These are phyloP conservation scores for Catharus ustulatus DNA, from an alignment of 2,797 vertebrate species.

Conservation along the genomic window DNA sequence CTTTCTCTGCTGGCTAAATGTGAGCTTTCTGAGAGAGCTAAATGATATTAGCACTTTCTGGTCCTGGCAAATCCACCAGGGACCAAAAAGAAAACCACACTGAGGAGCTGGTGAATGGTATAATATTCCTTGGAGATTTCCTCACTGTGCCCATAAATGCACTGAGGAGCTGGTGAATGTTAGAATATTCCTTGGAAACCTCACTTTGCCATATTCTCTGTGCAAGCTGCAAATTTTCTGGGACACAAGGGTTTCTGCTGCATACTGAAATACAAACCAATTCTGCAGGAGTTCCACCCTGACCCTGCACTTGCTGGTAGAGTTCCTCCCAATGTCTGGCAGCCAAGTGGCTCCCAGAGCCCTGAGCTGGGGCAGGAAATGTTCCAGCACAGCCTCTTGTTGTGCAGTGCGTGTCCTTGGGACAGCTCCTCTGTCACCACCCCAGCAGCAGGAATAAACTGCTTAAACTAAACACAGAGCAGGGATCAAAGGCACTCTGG, in stretches of 20 bases:
- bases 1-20: no score
- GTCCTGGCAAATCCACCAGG: no score
- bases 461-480: background rate
- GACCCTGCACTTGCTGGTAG: background rate
- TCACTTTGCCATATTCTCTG: fast-evolving
- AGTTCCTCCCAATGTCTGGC: background rate
- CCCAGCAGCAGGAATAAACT: background rate
- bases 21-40: no score
- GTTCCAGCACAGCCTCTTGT: background rate
- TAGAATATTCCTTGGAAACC: background rate
- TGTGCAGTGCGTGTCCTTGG: background rate
- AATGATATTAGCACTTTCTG: no score
- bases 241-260: background rate
- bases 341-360: background rate
- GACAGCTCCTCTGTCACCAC: background rate
- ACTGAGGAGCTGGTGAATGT: background rate
- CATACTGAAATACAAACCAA: background rate
- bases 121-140: background rate
- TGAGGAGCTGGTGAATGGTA: background rate
- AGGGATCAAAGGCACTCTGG: background rate
- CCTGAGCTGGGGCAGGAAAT: background rate
- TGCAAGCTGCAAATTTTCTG: background rate
- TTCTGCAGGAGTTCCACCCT: background rate
- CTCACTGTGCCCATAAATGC: background rate
- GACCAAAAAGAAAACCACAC: no score